Percentiles rank a stretch among this genome's conserved stretches.
Conservation (phyloP, 2,797 vertebrate genomes). For the Anguilla anguilla region DNA sequence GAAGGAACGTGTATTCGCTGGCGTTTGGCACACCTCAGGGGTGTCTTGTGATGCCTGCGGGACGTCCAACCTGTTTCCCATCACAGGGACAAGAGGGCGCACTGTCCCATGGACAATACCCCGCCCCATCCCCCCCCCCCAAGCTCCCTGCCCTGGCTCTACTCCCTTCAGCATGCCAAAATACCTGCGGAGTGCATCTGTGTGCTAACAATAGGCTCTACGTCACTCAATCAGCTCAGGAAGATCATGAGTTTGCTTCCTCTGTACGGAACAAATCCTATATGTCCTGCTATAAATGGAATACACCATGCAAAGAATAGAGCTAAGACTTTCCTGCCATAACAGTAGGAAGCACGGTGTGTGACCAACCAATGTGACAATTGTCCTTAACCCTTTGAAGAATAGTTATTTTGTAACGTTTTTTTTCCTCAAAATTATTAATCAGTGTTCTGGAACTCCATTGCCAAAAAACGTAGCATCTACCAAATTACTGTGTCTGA, state of each 20-base stretch:
- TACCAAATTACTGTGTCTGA: background rate
- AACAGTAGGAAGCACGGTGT: background rate
- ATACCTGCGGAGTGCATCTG: background rate
- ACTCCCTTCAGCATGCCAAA: background rate
- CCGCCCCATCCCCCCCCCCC: background rate
- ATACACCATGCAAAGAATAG: background rate
- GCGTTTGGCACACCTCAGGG: slow-evolving; percentile 1
- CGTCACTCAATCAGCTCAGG: background rate
- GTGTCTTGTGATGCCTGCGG: slow-evolving; percentile 2
- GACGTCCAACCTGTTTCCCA: background rate
- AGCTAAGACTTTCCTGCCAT: background rate
- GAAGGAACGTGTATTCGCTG: background rate
- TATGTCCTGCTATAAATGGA: background rate
- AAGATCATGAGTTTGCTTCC: background rate
- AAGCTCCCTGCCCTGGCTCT: background rate
- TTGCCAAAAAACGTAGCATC: background rate
- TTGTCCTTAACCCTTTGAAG: background rate
- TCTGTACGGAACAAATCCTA: background rate
- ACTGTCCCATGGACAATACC: background rate
- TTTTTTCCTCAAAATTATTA: too few relatives aligned
- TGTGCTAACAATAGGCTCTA: background rate
- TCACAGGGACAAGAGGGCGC: background rate
- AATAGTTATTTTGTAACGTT: too few relatives aligned
- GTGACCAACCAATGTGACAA: background rate
- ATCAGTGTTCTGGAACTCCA: too few relatives aligned